Conservation (phyloP, 2,888 invertebrate species). For the Acronicta psi region DNA sequence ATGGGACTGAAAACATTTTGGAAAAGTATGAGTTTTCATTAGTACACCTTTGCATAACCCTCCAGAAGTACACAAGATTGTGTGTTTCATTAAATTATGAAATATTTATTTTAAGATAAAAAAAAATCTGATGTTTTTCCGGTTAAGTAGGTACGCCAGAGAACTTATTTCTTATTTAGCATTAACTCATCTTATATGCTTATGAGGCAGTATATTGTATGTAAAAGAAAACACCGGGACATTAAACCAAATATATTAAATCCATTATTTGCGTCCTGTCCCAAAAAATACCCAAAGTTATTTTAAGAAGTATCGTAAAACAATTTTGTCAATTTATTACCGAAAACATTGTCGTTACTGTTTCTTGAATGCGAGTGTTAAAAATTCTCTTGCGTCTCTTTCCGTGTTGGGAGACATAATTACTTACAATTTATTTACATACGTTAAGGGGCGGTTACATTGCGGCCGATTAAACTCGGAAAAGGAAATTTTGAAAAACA, state of each 20-base stretch:
- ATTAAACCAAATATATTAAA: conserved; percentile 14
- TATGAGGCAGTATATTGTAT: conserved; percentile 9
- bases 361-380: conserved; percentile 23
- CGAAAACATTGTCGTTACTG: conserved; percentile 24
- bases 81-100: too few relatives aligned
- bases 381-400: conserved; percentile 53
- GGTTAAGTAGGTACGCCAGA: too few relatives aligned
- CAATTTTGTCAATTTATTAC: conserved; percentile 62
- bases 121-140: too few relatives aligned
- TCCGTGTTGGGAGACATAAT: conserved; percentile 70
- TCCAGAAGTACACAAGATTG: too few relatives aligned
- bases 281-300: conserved; percentile 15
- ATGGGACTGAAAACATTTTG: too few relatives aligned
- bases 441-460: conserved; percentile 59
- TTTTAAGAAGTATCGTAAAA: conserved; percentile 57
- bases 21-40: too few relatives aligned
- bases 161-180: too few relatives aligned
- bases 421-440: conserved; percentile 81
- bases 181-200: too few relatives aligned
- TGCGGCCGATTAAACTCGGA: conserved; percentile 27
- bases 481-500: conserved; percentile 1
- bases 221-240: conserved; percentile 14
- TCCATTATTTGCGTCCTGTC: conserved; percentile 3
- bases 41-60: too few relatives aligned
- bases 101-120: too few relatives aligned